Evolutionary conservation across 2,888 invertebrate species (phyloP), one percentile per base, ranked within the genome.

Genomic region (Seira sanloemensis): DNA sequence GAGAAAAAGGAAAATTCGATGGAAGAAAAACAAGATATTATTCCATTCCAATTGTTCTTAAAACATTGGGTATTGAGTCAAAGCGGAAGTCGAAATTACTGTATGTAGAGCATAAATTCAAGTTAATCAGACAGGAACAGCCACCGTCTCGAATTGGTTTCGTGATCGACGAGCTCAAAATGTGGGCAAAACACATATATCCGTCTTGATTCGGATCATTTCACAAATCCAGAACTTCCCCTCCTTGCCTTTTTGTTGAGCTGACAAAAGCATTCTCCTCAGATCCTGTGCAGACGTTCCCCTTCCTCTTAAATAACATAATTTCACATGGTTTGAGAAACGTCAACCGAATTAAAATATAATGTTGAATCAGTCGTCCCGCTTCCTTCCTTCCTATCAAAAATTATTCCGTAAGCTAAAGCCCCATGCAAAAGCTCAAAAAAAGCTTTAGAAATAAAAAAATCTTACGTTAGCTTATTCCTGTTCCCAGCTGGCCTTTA

Each of bases 401-500:
- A 19, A 68, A 1, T 26, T 27, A 1, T 1, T 12, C 18, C 27
- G 66, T 9, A 21, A 2, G 9, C 21, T 25, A n/a, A n/a, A n/a
- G n/a, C n/a, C n/a, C n/a, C n/a, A n/a, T n/a, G n/a, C n/a, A n/a
- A n/a, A n/a, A n/a, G n/a, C n/a, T n/a, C n/a, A n/a, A n/a, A n/a
- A n/a, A n/a, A n/a, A n/a, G n/a, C n/a, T n/a, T n/a, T n/a, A n/a
- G n/a, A n/a, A n/a, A n/a, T n/a, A n/a, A n/a, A n/a, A n/a, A n/a
- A n/a, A n/a, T n/a, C n/a, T n/a, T n/a, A n/a, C n/a, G n/a, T n/a
- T n/a, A n/a, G n/a, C n/a, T n/a, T n/a, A n/a, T n/a, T n/a, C n/a
- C n/a, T n/a, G n/a, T n/a, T n/a, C 66, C 37, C 81, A 81, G 62
- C 81, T 81, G 81, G 81, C 68, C 81, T 81, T n/a, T n/a, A 81